Evolutionary conservation across 2,888 invertebrate species (phyloP).

Genomic region (Acrobasis suavella): DNA sequence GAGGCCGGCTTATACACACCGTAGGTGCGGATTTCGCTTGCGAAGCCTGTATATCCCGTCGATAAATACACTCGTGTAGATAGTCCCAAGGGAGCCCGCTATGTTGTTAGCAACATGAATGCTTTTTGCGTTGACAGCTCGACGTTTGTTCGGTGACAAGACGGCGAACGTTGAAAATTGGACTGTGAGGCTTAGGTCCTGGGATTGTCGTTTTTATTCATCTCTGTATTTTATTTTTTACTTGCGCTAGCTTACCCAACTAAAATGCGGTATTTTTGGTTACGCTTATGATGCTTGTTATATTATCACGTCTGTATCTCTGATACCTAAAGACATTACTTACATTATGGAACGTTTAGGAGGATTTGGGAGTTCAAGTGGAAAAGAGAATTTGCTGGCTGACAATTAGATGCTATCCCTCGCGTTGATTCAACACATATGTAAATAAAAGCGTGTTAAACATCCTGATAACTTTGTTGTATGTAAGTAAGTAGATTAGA

Average conservation of each 20-base stretch:
- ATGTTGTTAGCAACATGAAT: constrained; percentile 11
- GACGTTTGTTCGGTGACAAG: constrained; percentile 16
- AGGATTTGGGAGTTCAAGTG: too few species aligned
- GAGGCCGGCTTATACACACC: constrained; percentile 8
- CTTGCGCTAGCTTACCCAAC: neutral
- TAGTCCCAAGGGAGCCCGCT: constrained; percentile 14
- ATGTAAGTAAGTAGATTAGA: too few species aligned
- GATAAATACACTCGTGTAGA: constrained; percentile 17
- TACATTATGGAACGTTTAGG: too few species aligned
- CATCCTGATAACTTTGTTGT: too few species aligned
- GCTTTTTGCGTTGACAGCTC: constrained; percentile 18
- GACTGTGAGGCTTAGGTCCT: constrained; percentile 8
- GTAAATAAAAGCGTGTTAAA: too few species aligned
- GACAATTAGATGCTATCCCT: too few species aligned
- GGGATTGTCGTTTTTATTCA: constrained; percentile 6
- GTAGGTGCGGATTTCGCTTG: constrained; percentile 12
- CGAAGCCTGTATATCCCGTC: constrained; percentile 5
- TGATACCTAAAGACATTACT: too few species aligned
- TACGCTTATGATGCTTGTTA: neutral
- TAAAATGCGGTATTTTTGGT: neutral
- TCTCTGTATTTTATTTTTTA: neutral
- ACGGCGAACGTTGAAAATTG: constrained; percentile 7
- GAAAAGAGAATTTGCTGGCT: too few species aligned
- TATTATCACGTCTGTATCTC: too few species aligned
- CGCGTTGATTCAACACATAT: too few species aligned